Percentiles rank a stretch among this genome's conserved stretches.
phyloP scores from a whole-genome alignment of 2,888 invertebrate species.

The Seira ritae region DNA sequence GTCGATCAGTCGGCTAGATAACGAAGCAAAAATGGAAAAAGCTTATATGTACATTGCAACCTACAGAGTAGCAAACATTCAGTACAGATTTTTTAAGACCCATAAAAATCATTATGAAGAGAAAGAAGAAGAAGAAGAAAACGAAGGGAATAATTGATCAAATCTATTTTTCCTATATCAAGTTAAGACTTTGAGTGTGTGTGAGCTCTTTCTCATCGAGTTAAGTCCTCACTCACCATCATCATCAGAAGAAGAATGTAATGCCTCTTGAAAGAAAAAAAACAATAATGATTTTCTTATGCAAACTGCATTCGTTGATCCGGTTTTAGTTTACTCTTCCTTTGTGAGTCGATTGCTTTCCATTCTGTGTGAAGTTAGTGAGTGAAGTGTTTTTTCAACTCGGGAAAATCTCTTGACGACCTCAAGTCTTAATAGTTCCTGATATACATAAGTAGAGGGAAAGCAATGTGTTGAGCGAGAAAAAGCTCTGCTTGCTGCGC shows the following conservation, averaged over 20 bases:
- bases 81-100: constrained; percentile 1
- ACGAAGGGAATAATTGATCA: constrained; percentile 34
- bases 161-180: constrained; percentile 30
- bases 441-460: constrained; percentile 32
- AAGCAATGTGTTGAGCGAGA: constrained; percentile 18
- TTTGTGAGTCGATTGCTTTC: constrained; percentile 16
- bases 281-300: constrained; percentile 58
- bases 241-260: background rate
- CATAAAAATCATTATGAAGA: constrained; percentile 39
- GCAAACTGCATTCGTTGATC: constrained; percentile 58
- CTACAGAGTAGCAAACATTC: background rate
- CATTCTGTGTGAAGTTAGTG: constrained; percentile 14
- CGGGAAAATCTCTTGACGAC: constrained; percentile 46
- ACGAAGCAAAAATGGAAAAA: constrained; percentile 29
- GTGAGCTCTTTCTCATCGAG: background rate
- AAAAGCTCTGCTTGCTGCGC: background rate
- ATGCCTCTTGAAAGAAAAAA: constrained; percentile 3
- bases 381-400: constrained; percentile 36
- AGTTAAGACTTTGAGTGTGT: constrained; percentile 21
- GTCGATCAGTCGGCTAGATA: constrained; percentile 48
- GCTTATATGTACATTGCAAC: background rate
- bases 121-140: no score
- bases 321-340: constrained; percentile 35
- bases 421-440: constrained; percentile 58
- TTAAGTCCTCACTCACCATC: constrained; percentile 9